A percentile compares a stretch with the other conserved stretches of the same genome.
Evolutionary conservation across 1,140 invertebrate genomes (phyloP).

Genomic region (Drosophila repleta): DNA sequence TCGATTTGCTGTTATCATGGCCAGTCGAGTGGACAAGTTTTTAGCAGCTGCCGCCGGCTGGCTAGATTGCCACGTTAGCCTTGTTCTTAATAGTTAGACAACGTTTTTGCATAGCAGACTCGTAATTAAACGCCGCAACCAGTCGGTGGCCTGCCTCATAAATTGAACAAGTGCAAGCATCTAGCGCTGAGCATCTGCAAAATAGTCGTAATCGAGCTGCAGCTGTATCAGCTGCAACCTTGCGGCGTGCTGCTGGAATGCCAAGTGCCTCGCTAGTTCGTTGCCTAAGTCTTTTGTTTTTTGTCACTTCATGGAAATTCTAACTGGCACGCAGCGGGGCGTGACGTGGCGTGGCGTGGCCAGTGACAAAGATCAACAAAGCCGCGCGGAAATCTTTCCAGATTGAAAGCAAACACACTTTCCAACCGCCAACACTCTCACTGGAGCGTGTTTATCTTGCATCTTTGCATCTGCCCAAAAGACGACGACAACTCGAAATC

Average conservation of each 20-base stretch:
- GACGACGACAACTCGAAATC: constrained; percentile 23
- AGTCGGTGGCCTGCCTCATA: constrained; percentile 26
- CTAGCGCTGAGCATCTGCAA: constrained; percentile 41
- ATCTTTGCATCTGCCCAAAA: constrained; percentile 61
- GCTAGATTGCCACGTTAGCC: constrained; percentile 55
- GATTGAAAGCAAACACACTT: constrained; percentile 54
- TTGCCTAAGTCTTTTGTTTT: constrained; percentile 74
- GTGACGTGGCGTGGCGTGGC: constrained; percentile 51
- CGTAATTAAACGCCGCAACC: constrained; percentile 54
- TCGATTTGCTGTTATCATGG: constrained; percentile 13
- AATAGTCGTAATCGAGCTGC: constrained; percentile 20
- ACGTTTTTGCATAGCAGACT: constrained; percentile 65
- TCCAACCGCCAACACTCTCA: constrained; percentile 56
- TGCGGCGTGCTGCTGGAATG: constrained; percentile 50
- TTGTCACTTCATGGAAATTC: constrained; percentile 43
- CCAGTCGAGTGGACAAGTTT: constrained; percentile 20
- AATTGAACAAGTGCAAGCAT: constrained; percentile 21
- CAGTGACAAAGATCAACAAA: constrained; percentile 23
- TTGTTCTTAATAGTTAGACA: constrained; percentile 72
- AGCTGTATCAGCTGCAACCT: constrained; percentile 58
- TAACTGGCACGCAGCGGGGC: constrained; percentile 47
- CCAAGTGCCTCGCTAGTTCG: constrained; percentile 53
- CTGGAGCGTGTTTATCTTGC: constrained; percentile 70
- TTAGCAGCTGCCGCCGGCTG: constrained; percentile 19
- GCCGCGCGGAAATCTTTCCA: neutral